These are phyloP conservation scores for Celastrina argiolus DNA, from an alignment of 2,888 invertebrate genomes.

Conservation along the genomic window DNA sequence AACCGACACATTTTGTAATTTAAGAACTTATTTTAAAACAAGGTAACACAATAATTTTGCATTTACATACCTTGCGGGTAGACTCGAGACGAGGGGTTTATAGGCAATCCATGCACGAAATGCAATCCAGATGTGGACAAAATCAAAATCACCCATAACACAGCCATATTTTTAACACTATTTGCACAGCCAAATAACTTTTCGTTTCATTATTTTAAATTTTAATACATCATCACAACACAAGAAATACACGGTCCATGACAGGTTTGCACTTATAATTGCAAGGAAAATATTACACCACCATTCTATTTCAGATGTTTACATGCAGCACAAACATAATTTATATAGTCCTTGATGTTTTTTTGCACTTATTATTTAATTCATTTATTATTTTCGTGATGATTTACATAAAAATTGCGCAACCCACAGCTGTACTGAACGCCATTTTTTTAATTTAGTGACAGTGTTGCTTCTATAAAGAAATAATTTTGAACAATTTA, in stretches of 20 bases:
- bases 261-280: slow-evolving; percentile 55
- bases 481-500: slow-evolving; percentile 19
- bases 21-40: background rate
- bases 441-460: slow-evolving; percentile 64
- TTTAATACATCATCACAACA: slow-evolving; percentile 71
- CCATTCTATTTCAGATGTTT: slow-evolving; percentile 46
- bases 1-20: slow-evolving; percentile 10
- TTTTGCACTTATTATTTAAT: slow-evolving; percentile 51
- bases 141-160: slow-evolving; percentile 70
- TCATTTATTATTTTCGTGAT: slow-evolving; percentile 57
- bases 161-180: slow-evolving; percentile 71
- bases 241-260: slow-evolving; percentile 75
- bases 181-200: slow-evolving; percentile 68
- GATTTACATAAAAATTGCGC: slow-evolving; percentile 77
- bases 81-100: slow-evolving; percentile 66
- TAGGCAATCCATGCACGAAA: slow-evolving; percentile 64
- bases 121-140: slow-evolving; percentile 67
- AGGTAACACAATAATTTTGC: slow-evolving; percentile 35
- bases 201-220: slow-evolving; percentile 71
- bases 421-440: slow-evolving; percentile 75
- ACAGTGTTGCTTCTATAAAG: slow-evolving; percentile 40
- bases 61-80: slow-evolving; percentile 72
- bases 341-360: slow-evolving; percentile 46
- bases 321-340: slow-evolving; percentile 51
- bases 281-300: slow-evolving; percentile 44